Conservation (phyloP, 2,113 vertebrate genomes). For the Hippoglossus stenolepis region DNA sequence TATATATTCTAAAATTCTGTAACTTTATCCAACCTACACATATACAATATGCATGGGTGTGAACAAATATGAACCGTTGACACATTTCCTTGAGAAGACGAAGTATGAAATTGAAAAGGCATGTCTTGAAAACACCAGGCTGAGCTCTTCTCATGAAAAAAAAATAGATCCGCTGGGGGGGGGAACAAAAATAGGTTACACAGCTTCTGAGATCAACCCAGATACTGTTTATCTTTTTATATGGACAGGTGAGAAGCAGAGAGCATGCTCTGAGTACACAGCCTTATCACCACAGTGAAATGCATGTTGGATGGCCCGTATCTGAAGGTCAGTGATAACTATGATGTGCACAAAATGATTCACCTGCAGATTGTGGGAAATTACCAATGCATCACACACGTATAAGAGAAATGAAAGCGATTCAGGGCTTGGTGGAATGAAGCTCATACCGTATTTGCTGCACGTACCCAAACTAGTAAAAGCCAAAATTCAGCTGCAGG, state of each 20-base stretch:
- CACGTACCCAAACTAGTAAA: not conserved
- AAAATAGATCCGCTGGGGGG: not conserved
- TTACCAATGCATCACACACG: not conserved
- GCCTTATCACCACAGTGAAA: conserved; percentile 20
- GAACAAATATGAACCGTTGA: not conserved
- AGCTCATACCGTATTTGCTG: not conserved
- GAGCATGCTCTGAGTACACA: not conserved
- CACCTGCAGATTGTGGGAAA: conserved; percentile 7
- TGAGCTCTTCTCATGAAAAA: not conserved
- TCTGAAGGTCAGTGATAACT: conserved; percentile 31
- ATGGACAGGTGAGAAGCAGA: not conserved
- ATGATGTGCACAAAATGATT: conserved; percentile 1
- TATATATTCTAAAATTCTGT: not conserved
- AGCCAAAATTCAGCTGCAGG: too few species aligned
- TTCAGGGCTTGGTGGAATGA: not conserved
- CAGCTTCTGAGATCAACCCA: not conserved
- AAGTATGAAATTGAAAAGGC: conserved; percentile 8
- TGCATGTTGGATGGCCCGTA: conserved; percentile 28
- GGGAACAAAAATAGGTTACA: not conserved
- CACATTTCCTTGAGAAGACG: not conserved
- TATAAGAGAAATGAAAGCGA: conserved; percentile 13
- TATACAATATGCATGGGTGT: not conserved
- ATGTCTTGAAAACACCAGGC: not conserved
- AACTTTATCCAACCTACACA: not conserved
- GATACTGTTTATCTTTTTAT: not conserved